Evolutionary conservation across 2,888 invertebrate genomes (phyloP).

Genomic region (Germaria angustata): DNA sequence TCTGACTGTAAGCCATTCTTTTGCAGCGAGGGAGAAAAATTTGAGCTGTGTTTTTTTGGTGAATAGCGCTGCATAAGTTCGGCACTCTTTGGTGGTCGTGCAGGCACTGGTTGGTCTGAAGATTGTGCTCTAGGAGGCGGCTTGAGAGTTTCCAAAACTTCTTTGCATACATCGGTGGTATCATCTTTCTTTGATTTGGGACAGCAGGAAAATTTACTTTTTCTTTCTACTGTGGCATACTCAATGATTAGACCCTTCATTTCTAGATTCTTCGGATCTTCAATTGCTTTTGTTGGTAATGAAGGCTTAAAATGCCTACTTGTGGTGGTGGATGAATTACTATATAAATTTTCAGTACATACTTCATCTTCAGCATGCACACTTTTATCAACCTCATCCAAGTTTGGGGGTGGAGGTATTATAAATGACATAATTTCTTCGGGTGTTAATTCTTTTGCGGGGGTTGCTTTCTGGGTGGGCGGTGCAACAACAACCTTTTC

Average conservation of each 20-base stretch:
- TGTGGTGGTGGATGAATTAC: conserved; percentile 78
- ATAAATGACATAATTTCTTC: conserved; percentile 92
- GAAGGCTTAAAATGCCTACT: conserved; percentile 58
- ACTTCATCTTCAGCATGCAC: conserved; percentile 36
- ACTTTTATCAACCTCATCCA: conserved; percentile 78
- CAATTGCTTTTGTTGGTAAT: conserved; percentile 17
- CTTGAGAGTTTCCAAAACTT: conserved; percentile 80
- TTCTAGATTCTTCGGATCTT: conserved; percentile 49
- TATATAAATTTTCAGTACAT: conserved; percentile 80
- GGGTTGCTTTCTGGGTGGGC: conserved; percentile 87
- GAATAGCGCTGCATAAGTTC: conserved; percentile 79
- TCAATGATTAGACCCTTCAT: conserved; percentile 83
- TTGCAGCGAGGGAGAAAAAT: conserved; percentile 23
- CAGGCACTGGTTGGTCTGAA: conserved; percentile 83
- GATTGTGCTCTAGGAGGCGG: conserved; percentile 84
- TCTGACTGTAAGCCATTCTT: conserved; percentile 37
- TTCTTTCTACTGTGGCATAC: conserved; percentile 87
- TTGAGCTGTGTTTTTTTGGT: conserved; percentile 74
- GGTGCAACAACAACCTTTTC: conserved; percentile 90
- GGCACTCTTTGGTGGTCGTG: conserved; percentile 85
- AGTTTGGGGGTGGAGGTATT: conserved; percentile 88
- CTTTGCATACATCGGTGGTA: conserved; percentile 76
- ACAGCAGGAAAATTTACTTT: conserved; percentile 87
- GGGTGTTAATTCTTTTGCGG: conserved; percentile 88
- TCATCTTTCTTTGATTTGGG: conserved; percentile 83